Evolutionary conservation across 2,797 vertebrate genomes (phyloP).

Genomic region (Sternarchorhynchus goeldii): DNA sequence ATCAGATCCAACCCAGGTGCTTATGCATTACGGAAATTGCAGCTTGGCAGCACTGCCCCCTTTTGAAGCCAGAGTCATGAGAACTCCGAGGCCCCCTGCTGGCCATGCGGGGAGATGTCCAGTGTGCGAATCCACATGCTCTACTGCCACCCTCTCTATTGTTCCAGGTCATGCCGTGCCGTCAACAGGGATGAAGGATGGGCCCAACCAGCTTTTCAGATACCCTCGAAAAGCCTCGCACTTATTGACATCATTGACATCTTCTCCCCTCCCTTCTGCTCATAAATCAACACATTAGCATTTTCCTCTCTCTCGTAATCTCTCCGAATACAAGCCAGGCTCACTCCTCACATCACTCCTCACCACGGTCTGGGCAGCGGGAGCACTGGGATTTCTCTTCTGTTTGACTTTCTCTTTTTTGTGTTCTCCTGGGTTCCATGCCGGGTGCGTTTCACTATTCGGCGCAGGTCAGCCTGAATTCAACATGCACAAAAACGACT

Average conservation of each 20-base stretch:
- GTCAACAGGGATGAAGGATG: conserved; percentile 54
- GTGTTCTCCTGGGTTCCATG: conserved; percentile 22
- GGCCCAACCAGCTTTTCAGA: conserved; percentile 40
- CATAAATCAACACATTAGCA: conserved; percentile 57
- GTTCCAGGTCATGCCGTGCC: conserved; percentile 40
- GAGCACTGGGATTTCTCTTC: conserved; percentile 14
- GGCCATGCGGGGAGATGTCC: background rate
- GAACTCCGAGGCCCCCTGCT: conserved; percentile 56
- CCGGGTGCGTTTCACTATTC: conserved; percentile 46
- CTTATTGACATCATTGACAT: conserved; percentile 57
- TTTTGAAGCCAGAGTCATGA: conserved; percentile 43
- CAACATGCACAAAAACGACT: conserved; percentile 48
- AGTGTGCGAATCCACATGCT: background rate
- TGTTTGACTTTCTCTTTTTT: conserved; percentile 39
- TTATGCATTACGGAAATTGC: conserved; percentile 62
- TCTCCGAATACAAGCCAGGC: conserved; percentile 44
- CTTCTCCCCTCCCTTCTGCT: conserved; percentile 13
- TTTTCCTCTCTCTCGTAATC: conserved; percentile 39
- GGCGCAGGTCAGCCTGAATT: conserved; percentile 37
- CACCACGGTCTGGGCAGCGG: conserved; percentile 1
- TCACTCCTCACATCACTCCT: conserved; percentile 14
- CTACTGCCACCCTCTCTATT: conserved; percentile 13
- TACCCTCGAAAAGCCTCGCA: conserved; percentile 47
- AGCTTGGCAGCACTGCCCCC: conserved; percentile 55
- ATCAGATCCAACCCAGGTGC: conserved; percentile 43